These are phyloP conservation scores for Cataglyphis hispanica DNA, from an alignment of 1,140 invertebrate species.

Conservation along the genomic window DNA sequence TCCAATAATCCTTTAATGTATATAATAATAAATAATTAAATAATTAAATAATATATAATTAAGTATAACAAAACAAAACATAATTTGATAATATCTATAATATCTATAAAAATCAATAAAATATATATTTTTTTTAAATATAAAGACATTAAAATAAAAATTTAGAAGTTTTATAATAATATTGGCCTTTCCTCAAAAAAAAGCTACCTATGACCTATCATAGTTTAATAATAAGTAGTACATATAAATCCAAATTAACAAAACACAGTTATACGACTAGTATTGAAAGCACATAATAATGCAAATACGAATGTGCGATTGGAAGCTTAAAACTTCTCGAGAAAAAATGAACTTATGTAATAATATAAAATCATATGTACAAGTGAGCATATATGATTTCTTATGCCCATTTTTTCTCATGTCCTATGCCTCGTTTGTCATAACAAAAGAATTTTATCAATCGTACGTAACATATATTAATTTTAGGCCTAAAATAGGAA, in stretches of 20 bases:
- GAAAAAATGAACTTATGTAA: too few relatives aligned
- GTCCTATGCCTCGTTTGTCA: slow-evolving; percentile 37
- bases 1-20: background rate
- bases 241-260: slow-evolving; percentile 61
- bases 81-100: background rate
- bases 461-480: slow-evolving; percentile 44
- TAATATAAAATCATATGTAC: too few relatives aligned
- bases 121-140: slow-evolving; percentile 35
- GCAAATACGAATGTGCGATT: slow-evolving; percentile 52
- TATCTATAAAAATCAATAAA: slow-evolving; percentile 10
- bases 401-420: too few relatives aligned
- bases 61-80: slow-evolving; percentile 16
- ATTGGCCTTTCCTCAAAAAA: background rate
- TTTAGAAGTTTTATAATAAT: background rate
- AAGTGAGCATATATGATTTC: too few relatives aligned
- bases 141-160: slow-evolving; percentile 18
- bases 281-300: slow-evolving; percentile 72
- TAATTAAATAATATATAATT: too few relatives aligned
- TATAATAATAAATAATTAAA: slow-evolving; percentile 24
- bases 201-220: slow-evolving; percentile 18
- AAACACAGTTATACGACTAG: slow-evolving; percentile 79
- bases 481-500: slow-evolving; percentile 77
- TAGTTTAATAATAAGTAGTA: slow-evolving; percentile 56
- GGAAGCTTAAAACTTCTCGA: slow-evolving; percentile 46
- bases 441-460: slow-evolving; percentile 53